A percentile compares a stretch with the other conserved stretches of the same genome.
Evolutionary conservation across 2,888 invertebrate species (phyloP).

Genomic region (Petrophora chlorosata): DNA sequence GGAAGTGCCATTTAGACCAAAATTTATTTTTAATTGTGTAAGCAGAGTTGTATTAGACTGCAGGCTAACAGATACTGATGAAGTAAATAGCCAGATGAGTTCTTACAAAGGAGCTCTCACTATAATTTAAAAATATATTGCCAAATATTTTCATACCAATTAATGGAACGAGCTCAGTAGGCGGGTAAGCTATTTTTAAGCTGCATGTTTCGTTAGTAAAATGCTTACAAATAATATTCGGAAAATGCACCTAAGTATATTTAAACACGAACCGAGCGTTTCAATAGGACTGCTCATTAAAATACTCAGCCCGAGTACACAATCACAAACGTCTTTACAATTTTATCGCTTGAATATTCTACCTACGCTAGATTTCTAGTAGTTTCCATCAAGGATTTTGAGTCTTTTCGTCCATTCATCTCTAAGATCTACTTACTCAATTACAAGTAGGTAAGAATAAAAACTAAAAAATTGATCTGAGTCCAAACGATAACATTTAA

Average conservation of each 20-base stretch:
- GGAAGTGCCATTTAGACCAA: too few relatives aligned
- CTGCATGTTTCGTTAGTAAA: background rate
- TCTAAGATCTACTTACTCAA: background rate
- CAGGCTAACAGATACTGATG: too few relatives aligned
- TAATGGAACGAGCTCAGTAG: background rate
- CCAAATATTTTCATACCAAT: background rate
- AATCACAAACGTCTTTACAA: constrained; percentile 33
- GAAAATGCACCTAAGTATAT: constrained; percentile 29
- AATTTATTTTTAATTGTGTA: too few relatives aligned
- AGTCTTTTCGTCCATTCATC: background rate
- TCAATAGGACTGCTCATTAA: constrained; percentile 41
- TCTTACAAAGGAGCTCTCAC: background rate
- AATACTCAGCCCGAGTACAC: constrained; percentile 43
- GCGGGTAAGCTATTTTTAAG: background rate
- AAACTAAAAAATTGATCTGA: too few relatives aligned
- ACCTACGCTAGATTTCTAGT: constrained; percentile 15
- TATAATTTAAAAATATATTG: background rate
- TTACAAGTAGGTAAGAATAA: too few relatives aligned
- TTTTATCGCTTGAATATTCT: constrained; percentile 31
- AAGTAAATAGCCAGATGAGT: too few relatives aligned
- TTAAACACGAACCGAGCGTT: constrained; percentile 22
- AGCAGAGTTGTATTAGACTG: too few relatives aligned
- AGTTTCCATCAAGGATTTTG: constrained; percentile 7
- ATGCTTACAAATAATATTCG: constrained; percentile 2
- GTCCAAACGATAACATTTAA: too few relatives aligned